These are phyloP conservation scores for Salvelinus namaycush DNA, from an alignment of 2,113 vertebrate genomes.

Conservation along the genomic window DNA sequence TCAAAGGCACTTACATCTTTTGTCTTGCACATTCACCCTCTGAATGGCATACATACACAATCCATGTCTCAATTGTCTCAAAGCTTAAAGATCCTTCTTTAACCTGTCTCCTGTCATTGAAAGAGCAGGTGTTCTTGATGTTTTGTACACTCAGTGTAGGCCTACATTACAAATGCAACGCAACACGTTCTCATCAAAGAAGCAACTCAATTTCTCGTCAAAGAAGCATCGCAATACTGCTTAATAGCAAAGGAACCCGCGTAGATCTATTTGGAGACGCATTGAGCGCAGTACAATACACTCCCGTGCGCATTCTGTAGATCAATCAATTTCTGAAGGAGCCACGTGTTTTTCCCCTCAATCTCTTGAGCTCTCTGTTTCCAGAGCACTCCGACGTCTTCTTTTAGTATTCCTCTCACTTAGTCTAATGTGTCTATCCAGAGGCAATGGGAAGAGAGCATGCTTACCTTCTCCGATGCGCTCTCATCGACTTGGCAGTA, in stretches of 20 bases:
- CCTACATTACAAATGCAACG: constrained; percentile 19
- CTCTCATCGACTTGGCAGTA: constrained; percentile 60
- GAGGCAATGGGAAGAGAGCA: constrained; percentile 21
- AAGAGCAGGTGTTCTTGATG: too few relatives aligned
- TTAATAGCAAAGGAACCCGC: constrained; percentile 24
- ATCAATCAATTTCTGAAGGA: constrained; percentile 55
- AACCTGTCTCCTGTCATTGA: too few relatives aligned
- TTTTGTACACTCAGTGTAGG: too few relatives aligned
- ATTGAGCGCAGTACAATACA: constrained; percentile 20
- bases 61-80: too few relatives aligned
- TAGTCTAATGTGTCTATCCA: not conserved
- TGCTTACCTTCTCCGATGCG: constrained; percentile 70
- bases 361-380: not conserved
- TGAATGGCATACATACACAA: too few relatives aligned
- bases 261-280: constrained; percentile 26
- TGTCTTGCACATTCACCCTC: too few relatives aligned
- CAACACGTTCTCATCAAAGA: constrained; percentile 9
- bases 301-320: constrained; percentile 4
- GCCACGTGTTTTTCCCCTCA: constrained; percentile 39
- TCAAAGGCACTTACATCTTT: too few relatives aligned
- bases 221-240: too few relatives aligned
- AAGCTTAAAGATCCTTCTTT: too few relatives aligned
- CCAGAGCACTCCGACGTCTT: constrained; percentile 21
- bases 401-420: not conserved
- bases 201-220: too few relatives aligned